Percentiles rank a stretch among this genome's conserved stretches.
phyloP scores from a whole-genome alignment of 1,140 invertebrate genomes.

The Epicauta chinensis region DNA sequence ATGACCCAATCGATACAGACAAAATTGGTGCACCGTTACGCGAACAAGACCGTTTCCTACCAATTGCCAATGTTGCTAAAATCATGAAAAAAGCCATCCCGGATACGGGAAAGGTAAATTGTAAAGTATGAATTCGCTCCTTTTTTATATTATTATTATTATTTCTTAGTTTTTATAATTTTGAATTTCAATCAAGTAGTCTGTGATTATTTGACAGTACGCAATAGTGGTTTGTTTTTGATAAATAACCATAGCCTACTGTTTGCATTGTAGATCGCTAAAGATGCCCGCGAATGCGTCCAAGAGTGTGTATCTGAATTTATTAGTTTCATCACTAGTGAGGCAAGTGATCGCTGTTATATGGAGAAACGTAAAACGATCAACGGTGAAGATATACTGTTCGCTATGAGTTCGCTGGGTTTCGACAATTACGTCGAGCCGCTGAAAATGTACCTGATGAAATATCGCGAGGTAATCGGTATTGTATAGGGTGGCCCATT shows the following conservation, averaged over 20 bases:
- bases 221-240: too few relatives aligned
- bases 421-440: slow-evolving; percentile 99
- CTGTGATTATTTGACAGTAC: too few relatives aligned
- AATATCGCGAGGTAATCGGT: slow-evolving; percentile 78
- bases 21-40: slow-evolving; percentile 53
- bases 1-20: slow-evolving; percentile 48
- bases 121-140: slow-evolving; percentile 29
- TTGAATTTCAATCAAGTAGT: too few relatives aligned
- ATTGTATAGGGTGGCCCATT: too few relatives aligned
- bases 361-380: slow-evolving; percentile 99
- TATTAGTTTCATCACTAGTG: slow-evolving; percentile 98
- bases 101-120: slow-evolving; percentile 82
- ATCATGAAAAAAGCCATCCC: slow-evolving; percentile 99
- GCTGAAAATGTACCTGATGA: slow-evolving; percentile 92
- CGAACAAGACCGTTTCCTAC: slow-evolving; percentile 92
- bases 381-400: slow-evolving; percentile 96
- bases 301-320: slow-evolving; percentile 99
- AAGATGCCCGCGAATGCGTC: slow-evolving; percentile 98
- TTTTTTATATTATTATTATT: not conserved
- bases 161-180: not conserved
- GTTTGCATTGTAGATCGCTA: slow-evolving; percentile 85
- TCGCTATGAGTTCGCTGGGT: slow-evolving; percentile 93
- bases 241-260: too few relatives aligned
- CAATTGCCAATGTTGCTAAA: slow-evolving; percentile 97
- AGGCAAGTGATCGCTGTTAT: slow-evolving; percentile 93